Evolutionary conservation across 2,888 invertebrate species (phyloP).

Genomic region (Zaprionus obscuricornis): DNA sequence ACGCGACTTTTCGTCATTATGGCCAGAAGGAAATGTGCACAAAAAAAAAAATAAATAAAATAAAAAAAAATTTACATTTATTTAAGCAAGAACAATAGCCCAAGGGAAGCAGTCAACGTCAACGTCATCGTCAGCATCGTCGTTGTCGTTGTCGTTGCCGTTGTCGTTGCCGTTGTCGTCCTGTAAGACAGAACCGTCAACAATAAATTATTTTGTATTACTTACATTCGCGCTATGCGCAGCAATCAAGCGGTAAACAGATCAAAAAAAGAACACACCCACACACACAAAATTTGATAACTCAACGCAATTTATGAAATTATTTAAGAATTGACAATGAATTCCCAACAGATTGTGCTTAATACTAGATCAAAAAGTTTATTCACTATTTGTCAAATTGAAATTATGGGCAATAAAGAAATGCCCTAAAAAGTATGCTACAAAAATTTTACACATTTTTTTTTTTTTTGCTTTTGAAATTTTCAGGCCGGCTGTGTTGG

Average conservation of each 20-base stretch:
- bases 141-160: not conserved
- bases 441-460: too few species aligned
- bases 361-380: not conserved
- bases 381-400: not conserved
- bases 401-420: too few species aligned
- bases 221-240: slow-evolving; percentile 51
- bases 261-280: too few species aligned
- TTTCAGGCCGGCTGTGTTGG: too few species aligned
- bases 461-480: too few species aligned
- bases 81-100: slow-evolving; percentile 41
- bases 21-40: slow-evolving; percentile 48
- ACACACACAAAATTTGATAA: slow-evolving; percentile 79
- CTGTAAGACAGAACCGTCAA: slow-evolving; percentile 45
- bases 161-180: not conserved
- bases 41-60: too few species aligned
- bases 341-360: slow-evolving; percentile 6
- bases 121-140: not conserved
- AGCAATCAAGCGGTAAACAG: slow-evolving; percentile 81
- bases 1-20: slow-evolving; percentile 40
- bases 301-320: slow-evolving; percentile 71
- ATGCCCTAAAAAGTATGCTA: too few species aligned
- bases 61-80: slow-evolving; percentile 75
- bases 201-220: slow-evolving; percentile 83
- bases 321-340: slow-evolving; percentile 6
- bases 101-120: not conserved